Base-by-base conservation (phyloP, 1,140 invertebrate genomes). In the Streblospio benedicti region DNA sequence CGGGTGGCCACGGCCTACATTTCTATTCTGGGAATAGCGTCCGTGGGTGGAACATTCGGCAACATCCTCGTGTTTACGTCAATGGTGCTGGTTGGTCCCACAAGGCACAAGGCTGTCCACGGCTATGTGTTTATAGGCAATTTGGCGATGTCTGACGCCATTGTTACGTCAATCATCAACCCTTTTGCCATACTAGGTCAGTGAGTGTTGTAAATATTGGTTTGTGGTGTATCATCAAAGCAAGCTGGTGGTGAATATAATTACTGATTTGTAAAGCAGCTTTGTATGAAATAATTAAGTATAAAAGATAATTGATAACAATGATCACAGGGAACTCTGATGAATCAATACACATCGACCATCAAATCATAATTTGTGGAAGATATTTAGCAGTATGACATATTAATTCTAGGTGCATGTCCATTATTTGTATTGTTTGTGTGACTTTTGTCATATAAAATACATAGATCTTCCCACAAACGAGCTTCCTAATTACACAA, bases 111-210 rank as follows among this genome's bases (percentile, higher is more conserved):
- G n/a, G n/a, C n/a, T n/a, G n/a, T n/a, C n/a, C n/a, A 41, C 31
- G 53, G 38, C 14, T 38, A 56, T 27, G 23, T 56, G 30, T 43
- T 56, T 38, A 56, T 56, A 32, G 20, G 35, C 32, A 56, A 56
- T 18, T 38, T 56, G 38, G 53, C 53, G 31, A n/a, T 18, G 20
- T 35, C 53, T 38, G 53, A 56, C 23, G 25, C 43, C 1, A 3
- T 35, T 20, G 53, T 56, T 4, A 56, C 53, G 25, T 32, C 53
- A 2, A 20, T 56, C 4, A 23, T 56, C 4, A 31, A 56, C 38
- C 53, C 53, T 6, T 56, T 56, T 31, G 38, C 32, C 18, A 20
- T 56, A 4, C 25, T 56, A 41, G 53, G 53, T 56, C 18, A 52
- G 30, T 31, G 45, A 27, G 2, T 28, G 14, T 14, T 47, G n/a